A percentile compares a stretch with the other conserved stretches of the same genome.
These are phyloP conservation scores for Drosophila mauritiana DNA, from an alignment of 1,140 invertebrate genomes.

Conservation along the genomic window DNA sequence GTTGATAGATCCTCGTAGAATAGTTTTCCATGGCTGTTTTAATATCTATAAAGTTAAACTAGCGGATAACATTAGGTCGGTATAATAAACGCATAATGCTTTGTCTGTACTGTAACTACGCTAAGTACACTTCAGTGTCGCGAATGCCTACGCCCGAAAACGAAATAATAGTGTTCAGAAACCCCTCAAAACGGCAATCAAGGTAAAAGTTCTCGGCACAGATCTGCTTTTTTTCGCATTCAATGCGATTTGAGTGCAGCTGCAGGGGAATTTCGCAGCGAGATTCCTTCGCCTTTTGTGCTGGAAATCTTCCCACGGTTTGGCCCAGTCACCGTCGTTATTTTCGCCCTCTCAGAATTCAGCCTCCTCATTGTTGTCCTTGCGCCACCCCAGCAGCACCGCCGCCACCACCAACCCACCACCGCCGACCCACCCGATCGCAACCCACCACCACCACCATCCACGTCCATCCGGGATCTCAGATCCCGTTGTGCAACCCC, in stretches of 20 bases:
- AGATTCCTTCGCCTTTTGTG: conserved; percentile 62
- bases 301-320: conserved; percentile 80
- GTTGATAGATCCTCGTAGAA: too few species aligned
- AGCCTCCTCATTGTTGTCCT: conserved; percentile 41
- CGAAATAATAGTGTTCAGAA: conserved; percentile 18
- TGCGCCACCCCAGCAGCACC: conserved; percentile 32
- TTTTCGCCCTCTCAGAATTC: conserved; percentile 51
- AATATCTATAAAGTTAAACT: too few species aligned
- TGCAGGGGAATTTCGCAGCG: conserved; percentile 62
- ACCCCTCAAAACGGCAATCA: conserved; percentile 21
- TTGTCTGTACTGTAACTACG: background rate
- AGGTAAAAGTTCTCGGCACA: conserved; percentile 46
- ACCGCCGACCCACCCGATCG: conserved; percentile 60
- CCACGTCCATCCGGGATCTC: conserved; percentile 23
- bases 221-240: conserved; percentile 37
- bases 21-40: too few species aligned
- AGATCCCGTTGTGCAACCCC: conserved; percentile 67
- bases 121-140: conserved; percentile 50
- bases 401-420: conserved; percentile 42
- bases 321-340: conserved; percentile 59
- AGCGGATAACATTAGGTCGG: too few species aligned
- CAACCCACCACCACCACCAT: conserved; percentile 68
- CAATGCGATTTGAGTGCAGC: conserved; percentile 59
- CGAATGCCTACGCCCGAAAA: conserved; percentile 39
- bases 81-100: background rate